Evolutionary conservation across 2,888 invertebrate species (phyloP).

Genomic region (Tholera decimalis): DNA sequence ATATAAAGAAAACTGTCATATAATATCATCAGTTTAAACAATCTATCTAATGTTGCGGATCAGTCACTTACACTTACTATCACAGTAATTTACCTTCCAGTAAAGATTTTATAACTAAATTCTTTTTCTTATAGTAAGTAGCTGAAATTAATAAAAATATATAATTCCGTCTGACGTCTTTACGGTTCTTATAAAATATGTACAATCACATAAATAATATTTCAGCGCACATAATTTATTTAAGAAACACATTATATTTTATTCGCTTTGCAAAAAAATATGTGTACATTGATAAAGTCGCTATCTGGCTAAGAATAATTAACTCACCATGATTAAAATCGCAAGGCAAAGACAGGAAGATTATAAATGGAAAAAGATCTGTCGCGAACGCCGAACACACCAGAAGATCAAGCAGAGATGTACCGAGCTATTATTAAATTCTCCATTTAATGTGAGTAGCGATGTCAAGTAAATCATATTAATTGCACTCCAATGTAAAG

Average conservation of each 20-base stretch:
- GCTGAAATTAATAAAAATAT: slow-evolving; percentile 38
- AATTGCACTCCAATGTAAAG: slow-evolving; percentile 35
- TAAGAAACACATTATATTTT: slow-evolving; percentile 49
- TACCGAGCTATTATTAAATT: slow-evolving; percentile 42
- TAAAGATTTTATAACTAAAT: slow-evolving; percentile 20
- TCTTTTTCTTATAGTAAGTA: slow-evolving; percentile 21
- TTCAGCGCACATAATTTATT: slow-evolving; percentile 55
- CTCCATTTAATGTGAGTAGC: slow-evolving; percentile 29
- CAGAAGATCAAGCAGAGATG: slow-evolving; percentile 20
- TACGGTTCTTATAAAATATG: slow-evolving; percentile 54
- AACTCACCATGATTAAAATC: slow-evolving; percentile 53
- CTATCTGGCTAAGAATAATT: slow-evolving; percentile 41
- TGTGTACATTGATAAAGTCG: slow-evolving; percentile 53
- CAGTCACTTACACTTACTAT: slow-evolving; percentile 3
- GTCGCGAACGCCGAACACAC: slow-evolving; percentile 35
- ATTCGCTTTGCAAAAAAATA: slow-evolving; percentile 63
- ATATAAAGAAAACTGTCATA: neutral
- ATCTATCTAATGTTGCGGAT: neutral
- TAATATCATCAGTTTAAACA: neutral
- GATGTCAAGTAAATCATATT: slow-evolving; percentile 32
- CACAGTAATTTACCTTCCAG: slow-evolving; percentile 35
- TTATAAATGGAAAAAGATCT: slow-evolving; percentile 35
- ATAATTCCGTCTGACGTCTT: slow-evolving; percentile 62
- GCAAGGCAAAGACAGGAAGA: slow-evolving; percentile 41
- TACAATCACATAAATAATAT: slow-evolving; percentile 43